phyloP scores from a whole-genome alignment of 1,140 invertebrate genomes.

The Procambarus virginalis region DNA sequence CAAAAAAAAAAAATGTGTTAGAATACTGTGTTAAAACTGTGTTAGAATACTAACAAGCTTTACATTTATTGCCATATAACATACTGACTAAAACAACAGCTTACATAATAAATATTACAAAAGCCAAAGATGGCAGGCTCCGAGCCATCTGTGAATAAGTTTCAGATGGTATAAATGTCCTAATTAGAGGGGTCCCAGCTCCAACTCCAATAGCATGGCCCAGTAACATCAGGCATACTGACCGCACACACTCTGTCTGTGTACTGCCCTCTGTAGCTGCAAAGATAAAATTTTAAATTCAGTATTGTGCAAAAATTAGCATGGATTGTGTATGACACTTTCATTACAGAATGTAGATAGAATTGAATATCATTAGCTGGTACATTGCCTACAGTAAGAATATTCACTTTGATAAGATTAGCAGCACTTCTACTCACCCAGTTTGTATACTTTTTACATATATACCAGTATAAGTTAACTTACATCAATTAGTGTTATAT shows the following conservation, averaged over 20 bases:
- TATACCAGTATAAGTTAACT: no score
- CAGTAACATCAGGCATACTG: conserved; percentile 61
- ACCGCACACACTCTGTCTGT: conserved; percentile 56
- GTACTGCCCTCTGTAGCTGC: conserved; percentile 63
- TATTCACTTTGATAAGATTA: no score
- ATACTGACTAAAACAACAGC: not conserved
- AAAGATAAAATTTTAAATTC: not conserved
- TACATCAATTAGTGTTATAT: no score
- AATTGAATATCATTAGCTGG: no score
- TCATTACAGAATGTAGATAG: no score
- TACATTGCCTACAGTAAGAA: no score
- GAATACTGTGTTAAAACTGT: no score
- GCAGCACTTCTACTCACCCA: no score
- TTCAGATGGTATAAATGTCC: not conserved
- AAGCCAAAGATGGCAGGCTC: conserved; percentile 56
- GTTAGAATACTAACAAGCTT: not conserved
- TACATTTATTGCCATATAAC: not conserved
- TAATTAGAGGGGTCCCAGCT: conserved; percentile 40
- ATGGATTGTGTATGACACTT: no score
- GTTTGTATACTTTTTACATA: no score
- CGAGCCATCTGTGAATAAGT: conserved; percentile 61
- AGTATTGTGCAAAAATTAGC: no score
- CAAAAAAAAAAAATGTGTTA: no score
- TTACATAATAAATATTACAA: conserved; percentile 63
- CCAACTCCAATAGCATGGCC: conserved; percentile 62